phyloP scores from a whole-genome alignment of 53 echinoderm and acorn worm species.

The Astropecten irregularis region DNA sequence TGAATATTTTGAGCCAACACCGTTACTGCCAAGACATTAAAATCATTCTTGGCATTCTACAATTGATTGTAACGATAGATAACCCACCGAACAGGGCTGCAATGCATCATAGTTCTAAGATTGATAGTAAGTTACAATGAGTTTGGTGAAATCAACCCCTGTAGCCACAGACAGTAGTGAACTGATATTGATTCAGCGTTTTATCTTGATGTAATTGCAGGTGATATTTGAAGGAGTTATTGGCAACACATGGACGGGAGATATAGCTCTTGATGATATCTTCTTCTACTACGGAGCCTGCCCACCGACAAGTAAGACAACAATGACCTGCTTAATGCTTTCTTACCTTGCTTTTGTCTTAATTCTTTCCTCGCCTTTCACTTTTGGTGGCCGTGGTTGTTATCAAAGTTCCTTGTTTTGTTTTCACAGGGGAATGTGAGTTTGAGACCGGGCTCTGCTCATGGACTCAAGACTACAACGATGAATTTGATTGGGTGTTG shows the following conservation, averaged over 20 bases:
- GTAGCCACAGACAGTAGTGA: too few species aligned
- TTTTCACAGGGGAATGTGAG: constrained; percentile 66
- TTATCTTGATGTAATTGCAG: constrained; percentile 20
- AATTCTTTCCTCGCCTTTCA: not conserved
- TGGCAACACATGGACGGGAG: constrained; percentile 66
- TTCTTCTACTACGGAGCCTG: constrained; percentile 73
- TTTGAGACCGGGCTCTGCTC: constrained; percentile 81
- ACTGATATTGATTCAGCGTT: not conserved
- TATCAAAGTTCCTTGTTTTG: not conserved
- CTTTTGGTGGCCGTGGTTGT: too few species aligned
- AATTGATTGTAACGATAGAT: too few species aligned
- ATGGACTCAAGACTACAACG: constrained; percentile 69
- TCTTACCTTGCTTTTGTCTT: not conserved
- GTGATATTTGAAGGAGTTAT: constrained; percentile 72
- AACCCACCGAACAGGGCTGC: too few species aligned
- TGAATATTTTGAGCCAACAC: too few species aligned
- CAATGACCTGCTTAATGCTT: not conserved
- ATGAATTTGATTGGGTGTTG: constrained; percentile 78
- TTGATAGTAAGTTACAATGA: too few species aligned
- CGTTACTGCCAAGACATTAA: too few species aligned
- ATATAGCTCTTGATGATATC: constrained; percentile 86
- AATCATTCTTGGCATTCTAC: too few species aligned
- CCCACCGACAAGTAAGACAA: constrained; percentile 49
- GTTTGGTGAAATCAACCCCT: too few species aligned
- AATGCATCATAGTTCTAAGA: too few species aligned